A percentile compares a stretch with the other conserved stretches of the same genome.
Evolutionary conservation across 2,888 invertebrate genomes (phyloP).

Genomic region (Tromatobia lineatoria): DNA sequence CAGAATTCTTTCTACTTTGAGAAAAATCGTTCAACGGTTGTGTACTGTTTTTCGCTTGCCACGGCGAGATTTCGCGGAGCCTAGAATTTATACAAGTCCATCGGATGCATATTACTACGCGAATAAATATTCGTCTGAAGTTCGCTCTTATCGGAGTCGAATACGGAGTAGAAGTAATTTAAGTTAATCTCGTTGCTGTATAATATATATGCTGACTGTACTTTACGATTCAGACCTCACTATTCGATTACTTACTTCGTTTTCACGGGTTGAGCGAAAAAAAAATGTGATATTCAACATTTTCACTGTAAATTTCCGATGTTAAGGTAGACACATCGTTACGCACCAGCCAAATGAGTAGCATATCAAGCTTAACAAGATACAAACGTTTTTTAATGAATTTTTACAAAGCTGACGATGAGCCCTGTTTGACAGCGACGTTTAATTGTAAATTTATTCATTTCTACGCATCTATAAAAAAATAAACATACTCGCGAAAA

Average conservation of each 20-base stretch:
- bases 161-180: constrained; percentile 23
- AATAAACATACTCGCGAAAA: background rate
- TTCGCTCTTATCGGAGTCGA: background rate
- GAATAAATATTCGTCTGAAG: background rate
- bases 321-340: background rate
- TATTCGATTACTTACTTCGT: constrained; percentile 28
- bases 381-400: background rate
- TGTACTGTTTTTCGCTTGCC: constrained; percentile 3
- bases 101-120: background rate
- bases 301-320: constrained; percentile 47
- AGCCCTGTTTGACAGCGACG: background rate
- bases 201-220: constrained; percentile 19
- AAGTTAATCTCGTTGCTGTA: constrained; percentile 4
- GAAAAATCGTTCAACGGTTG: constrained; percentile 2
- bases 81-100: background rate
- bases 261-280: constrained; percentile 51
- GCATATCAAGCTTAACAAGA: background rate
- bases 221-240: constrained; percentile 22
- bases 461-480: background rate
- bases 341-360: background rate
- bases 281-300: constrained; percentile 62
- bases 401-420: background rate
- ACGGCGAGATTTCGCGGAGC: background rate
- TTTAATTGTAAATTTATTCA: background rate
- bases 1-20: background rate